Conservation (phyloP, 2,113 vertebrate species). For the Amphilophus citrinellus region DNA sequence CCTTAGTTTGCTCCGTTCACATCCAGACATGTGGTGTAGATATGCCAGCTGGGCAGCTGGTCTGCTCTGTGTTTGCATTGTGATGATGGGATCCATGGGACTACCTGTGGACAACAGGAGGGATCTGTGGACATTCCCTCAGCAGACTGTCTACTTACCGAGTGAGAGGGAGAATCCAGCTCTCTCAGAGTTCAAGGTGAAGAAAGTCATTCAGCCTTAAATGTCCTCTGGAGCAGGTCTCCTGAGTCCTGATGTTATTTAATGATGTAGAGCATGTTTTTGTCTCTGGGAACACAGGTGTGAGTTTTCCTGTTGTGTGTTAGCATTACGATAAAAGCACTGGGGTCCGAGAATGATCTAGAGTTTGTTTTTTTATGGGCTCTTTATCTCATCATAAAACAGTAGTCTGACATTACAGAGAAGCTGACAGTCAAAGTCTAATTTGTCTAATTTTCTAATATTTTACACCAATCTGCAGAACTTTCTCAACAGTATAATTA, state of each 20-base stretch:
- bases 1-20: not conserved
- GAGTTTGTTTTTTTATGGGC: not conserved
- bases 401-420: not conserved
- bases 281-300: too few species aligned
- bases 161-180: not conserved
- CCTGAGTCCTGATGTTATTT: not conserved
- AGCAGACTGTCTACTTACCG: not conserved
- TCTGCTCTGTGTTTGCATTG: not conserved
- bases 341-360: not conserved
- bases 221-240: not conserved
- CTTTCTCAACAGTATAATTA: rapidly evolving
- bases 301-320: not conserved
- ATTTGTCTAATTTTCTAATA: too few species aligned
- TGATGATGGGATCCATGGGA: not conserved
- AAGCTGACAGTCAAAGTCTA: not conserved
- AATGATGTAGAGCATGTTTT: not conserved
- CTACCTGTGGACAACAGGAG: not conserved
- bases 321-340: not conserved
- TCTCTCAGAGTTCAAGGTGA: slow-evolving; percentile 1
- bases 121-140: not conserved
- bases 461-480: not conserved
- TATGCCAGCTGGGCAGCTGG: not conserved
- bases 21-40: not conserved
- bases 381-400: not conserved
- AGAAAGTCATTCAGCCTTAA: not conserved